Conservation (phyloP, 2,113 vertebrate species). For the Octodon degus region DNA sequence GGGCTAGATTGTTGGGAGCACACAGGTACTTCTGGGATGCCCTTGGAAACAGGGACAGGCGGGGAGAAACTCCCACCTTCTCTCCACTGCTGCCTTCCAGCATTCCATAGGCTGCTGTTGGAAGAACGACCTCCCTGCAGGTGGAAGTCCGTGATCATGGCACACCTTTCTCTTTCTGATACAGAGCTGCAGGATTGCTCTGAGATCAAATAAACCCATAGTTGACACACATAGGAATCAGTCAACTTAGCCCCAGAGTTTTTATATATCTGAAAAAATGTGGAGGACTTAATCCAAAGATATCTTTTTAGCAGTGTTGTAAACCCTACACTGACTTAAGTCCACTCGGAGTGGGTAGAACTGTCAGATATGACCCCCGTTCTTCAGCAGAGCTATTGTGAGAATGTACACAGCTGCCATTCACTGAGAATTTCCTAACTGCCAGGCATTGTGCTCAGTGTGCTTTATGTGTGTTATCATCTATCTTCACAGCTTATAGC, state of each 20-base stretch:
- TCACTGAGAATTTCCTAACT: slow-evolving; percentile 5
- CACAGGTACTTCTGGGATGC: neutral
- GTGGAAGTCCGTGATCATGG: neutral
- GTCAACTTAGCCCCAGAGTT: neutral
- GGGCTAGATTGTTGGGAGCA: neutral
- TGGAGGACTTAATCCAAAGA: neutral
- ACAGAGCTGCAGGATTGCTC: neutral
- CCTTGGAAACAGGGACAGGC: neutral
- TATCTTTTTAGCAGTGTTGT: neutral
- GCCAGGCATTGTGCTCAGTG: neutral
- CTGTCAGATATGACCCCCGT: neutral
- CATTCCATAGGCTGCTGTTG: neutral
- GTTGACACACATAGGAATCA: neutral
- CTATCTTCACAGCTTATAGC: neutral
- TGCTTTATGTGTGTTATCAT: neutral
- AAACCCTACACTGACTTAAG: neutral
- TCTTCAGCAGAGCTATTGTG: neutral
- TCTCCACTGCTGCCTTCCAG: neutral
- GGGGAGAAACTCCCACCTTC: neutral
- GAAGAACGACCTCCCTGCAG: neutral
- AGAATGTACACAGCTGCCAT: neutral
- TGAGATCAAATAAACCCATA: neutral
- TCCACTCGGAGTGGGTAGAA: neutral
- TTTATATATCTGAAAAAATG: neutral
- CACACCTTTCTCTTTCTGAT: neutral